Evolutionary conservation across 2,888 invertebrate species (phyloP), one percentile per base, ranked within the genome.

Genomic region (Prionchulus punctatus): DNA sequence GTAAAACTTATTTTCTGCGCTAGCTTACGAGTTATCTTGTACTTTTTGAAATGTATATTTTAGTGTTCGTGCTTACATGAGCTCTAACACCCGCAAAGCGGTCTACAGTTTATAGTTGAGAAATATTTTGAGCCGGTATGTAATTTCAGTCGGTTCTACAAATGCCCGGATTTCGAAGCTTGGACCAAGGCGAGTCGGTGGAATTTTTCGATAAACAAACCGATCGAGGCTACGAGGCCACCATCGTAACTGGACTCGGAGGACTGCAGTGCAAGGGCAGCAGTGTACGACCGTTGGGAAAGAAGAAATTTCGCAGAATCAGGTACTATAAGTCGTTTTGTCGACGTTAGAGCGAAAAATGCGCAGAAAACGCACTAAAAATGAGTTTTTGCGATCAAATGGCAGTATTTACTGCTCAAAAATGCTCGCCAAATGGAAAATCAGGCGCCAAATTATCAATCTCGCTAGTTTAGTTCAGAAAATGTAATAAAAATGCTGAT

Each of bases 61-160:
- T n/a, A n/a, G n/a, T n/a, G n/a, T n/a, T n/a, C n/a, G n/a, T n/a
- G n/a, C n/a, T n/a, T n/a, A n/a, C n/a, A n/a, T n/a, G n/a, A n/a
- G n/a, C n/a, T n/a, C n/a, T n/a, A n/a, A n/a, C n/a, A n/a, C n/a
- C n/a, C n/a, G n/a, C n/a, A n/a, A n/a, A n/a, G n/a, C n/a, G n/a
- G n/a, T n/a, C n/a, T n/a, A n/a, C n/a, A n/a, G n/a, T n/a, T n/a
- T n/a, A n/a, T n/a, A n/a, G n/a, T n/a, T n/a, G n/a, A n/a, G n/a
- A n/a, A n/a, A n/a, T n/a, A n/a, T n/a, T n/a, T n/a, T n/a, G n/a
- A n/a, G n/a, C n/a, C n/a, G n/a, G n/a, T n/a, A n/a, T n/a, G n/a
- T n/a, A n/a, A n/a, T 79, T 73, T 30, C 79, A 90, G 89, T 86
- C 86, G 66, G 87, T 86, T 58, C 86, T 90, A 65, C 82, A 86